Percentiles rank a stretch among this genome's conserved stretches.
Evolutionary conservation across 37 sponge, comb jelly and placozoan genomes (phyloP).

Genomic region (Beroe ovata): DNA sequence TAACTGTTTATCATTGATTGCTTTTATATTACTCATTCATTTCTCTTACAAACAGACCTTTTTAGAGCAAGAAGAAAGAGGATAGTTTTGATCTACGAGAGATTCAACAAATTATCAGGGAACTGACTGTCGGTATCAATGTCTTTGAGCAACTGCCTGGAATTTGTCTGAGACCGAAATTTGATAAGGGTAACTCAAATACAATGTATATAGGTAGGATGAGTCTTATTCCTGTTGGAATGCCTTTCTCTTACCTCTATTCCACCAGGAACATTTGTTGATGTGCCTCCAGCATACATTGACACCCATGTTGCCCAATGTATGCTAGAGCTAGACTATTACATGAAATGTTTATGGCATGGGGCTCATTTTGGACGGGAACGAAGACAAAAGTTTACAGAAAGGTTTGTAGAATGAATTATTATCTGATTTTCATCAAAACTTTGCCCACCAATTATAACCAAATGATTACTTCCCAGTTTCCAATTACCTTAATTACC

Average conservation of each 20-base stretch:
- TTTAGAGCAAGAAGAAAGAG: slow-evolving; percentile 53
- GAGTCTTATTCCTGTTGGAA: no score
- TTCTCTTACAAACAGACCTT: no score
- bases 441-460: no score
- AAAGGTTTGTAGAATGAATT: no score
- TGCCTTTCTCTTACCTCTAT: neutral
- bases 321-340: slow-evolving; percentile 59
- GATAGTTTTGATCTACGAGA: slow-evolving; percentile 66
- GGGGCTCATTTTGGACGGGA: slow-evolving; percentile 64
- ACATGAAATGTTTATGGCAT: slow-evolving; percentile 49
- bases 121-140: slow-evolving; percentile 54
- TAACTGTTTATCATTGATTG: no score
- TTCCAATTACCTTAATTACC: no score
- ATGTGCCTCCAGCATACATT: slow-evolving; percentile 66
- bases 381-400: slow-evolving; percentile 50
- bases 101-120: slow-evolving; percentile 55
- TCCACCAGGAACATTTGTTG: slow-evolving; percentile 48
- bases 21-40: neutral
- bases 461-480: no score
- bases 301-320: slow-evolving; percentile 61
- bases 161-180: slow-evolving; percentile 27
- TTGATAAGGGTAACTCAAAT: neutral
- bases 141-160: slow-evolving; percentile 51
- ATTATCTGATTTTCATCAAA: no score
- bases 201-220: no score